A percentile compares a stretch with the other conserved stretches of the same genome.
phyloP scores from a whole-genome alignment of 2,888 invertebrate species.

The Cantharis rustica region DNA sequence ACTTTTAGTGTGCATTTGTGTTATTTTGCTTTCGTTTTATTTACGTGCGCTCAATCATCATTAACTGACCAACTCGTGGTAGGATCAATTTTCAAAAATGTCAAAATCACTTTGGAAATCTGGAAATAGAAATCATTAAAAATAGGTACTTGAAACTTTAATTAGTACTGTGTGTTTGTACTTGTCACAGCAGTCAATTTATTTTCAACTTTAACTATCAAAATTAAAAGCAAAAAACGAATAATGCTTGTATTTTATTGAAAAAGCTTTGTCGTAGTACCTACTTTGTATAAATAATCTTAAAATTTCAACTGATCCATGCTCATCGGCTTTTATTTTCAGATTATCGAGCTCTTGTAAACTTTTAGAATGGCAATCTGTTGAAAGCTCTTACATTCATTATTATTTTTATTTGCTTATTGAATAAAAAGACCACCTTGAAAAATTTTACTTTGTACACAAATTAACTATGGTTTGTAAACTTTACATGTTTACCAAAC shows the following conservation, averaged over 20 bases:
- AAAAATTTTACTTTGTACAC: background rate
- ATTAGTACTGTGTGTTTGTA: background rate
- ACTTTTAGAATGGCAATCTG: background rate
- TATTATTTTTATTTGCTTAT: slow-evolving; percentile 2
- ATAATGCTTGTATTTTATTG: background rate
- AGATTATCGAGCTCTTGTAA: background rate
- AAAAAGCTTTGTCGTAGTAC: background rate
- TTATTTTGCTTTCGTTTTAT: slow-evolving; percentile 41
- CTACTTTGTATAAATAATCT: background rate
- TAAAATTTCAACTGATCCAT: background rate
- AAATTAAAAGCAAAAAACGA: background rate
- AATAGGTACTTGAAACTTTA: background rate
- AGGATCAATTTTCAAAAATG: slow-evolving; percentile 21
- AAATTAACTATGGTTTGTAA: background rate
- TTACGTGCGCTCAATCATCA: slow-evolving; percentile 33
- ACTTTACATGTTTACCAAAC: background rate
- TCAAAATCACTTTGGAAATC: slow-evolving; percentile 6
- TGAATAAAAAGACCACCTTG: background rate
- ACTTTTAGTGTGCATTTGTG: slow-evolving; percentile 52
- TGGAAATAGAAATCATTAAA: background rate
- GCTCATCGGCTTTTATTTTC: background rate
- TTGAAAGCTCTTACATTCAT: background rate
- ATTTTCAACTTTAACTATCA: background rate
- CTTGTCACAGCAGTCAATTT: background rate
- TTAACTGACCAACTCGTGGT: slow-evolving; percentile 28